Base-by-base conservation (phyloP, 2,113 vertebrate species). In the Peromyscus polionotus region DNA sequence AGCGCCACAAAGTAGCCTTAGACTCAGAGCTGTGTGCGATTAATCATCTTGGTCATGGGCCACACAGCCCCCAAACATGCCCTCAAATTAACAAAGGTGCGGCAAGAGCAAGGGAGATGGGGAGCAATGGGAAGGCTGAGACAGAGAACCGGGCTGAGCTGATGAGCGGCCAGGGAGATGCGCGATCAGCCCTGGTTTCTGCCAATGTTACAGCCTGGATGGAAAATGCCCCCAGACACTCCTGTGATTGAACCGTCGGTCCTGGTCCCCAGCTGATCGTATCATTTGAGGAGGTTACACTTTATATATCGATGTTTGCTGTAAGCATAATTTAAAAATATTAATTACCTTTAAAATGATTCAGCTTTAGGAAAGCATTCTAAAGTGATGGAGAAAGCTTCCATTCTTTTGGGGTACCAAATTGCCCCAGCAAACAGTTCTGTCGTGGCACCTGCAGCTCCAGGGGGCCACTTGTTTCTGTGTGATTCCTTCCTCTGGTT, bases 271-370 rank as follows among this genome's bases (percentile, higher is more conserved):
- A 59, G 54, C 36, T 59, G 5, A 22, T 39, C 13, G 0, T 57
- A 26, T 39, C 54, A n/a, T 61, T 83, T 61, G 54, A 54, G 42
- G 31, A 24, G 85, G 19, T 42, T 68, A 67, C 28, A 70, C 54
- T 67, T 48, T 48, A 54, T 14, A 63, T 77, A 65, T 45, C 94
- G 87, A 33, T 76, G 8, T 72, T 96, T 84, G 39, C 84, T 93
- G 79, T 54, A 90, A 91, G 51, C 4, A 54, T 75, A 48, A 13
- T 67, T 75, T 31, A 61, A 85, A 42, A 6, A 33, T 90, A 89
- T 81, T 81, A 90, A 68, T 68, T 48, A 11, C 14, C 33, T 89
- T 77, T 61, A 75, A 94, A 87, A 57, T 54, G 73, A 80, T 59
- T 48, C 90, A 22, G 3, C 14, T 88, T 90, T 75, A 70, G 36